Base-by-base conservation (phyloP, 2,113 vertebrate genomes). In the Nansenia antarctica region DNA sequence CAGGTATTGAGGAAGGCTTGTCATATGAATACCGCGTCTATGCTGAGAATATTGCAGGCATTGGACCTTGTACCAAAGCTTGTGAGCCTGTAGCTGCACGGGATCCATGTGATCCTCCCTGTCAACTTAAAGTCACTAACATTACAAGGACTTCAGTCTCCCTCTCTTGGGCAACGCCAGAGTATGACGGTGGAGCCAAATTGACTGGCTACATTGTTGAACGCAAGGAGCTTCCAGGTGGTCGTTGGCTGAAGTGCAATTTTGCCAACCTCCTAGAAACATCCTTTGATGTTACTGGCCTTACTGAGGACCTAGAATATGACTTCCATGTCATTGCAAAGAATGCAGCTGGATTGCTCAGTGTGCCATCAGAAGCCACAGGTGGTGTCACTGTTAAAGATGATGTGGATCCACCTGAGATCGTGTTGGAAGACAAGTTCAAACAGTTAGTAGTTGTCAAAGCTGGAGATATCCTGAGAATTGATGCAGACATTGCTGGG, bases 211-310 rank as follows among this genome's bases (percentile, higher is more conserved):
- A 98, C 72, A 92, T 98, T 82, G 92, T 99, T 81, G 98, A 99
- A 74, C 90, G 93, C 22, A 94, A 90, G 87, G 96, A 98, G 70
- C 75, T 99, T 34, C 97, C 96, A 65, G 94, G 94, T 45, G 96
- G 96, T n/a, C 94, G 96, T 58, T 99, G 98, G 98, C 87, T 99
- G 67, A 99, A 99, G 74, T 98, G 95, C 81, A 99, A 98, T 85
- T 99, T 95, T 72, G 94, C 94, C 30, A 99, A 97, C 57, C 73
- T 99, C 30, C 96, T 94, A 82, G 97, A 98, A 82, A 99, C 94
- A 18, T 98, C 91, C 83, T 99, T 95, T 49, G 96, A 99, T 62
- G 92, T 98, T 57, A 96, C 95, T 65, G 95, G 96, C 70, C 95
- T 99, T 62, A 96, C 91, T 79, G 98, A 99, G 91, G 98, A 98